Evolutionary conservation across 2,888 invertebrate genomes (phyloP).

Genomic region (Rhingia rostrata): DNA sequence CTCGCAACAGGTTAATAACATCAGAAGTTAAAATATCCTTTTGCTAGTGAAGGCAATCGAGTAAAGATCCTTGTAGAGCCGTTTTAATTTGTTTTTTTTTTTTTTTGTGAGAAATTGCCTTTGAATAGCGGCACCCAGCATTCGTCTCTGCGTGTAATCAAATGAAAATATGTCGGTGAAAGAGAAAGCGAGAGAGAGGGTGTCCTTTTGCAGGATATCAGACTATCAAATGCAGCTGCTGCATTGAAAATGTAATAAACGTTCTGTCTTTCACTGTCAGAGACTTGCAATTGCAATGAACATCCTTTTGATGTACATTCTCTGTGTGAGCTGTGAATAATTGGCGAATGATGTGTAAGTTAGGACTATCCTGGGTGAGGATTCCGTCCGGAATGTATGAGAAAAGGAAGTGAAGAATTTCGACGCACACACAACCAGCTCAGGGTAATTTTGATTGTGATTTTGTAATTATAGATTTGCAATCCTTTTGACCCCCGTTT

Average conservation of each 20-base stretch:
- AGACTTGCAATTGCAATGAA: neutral
- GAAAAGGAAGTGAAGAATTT: neutral
- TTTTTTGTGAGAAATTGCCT: constrained; percentile 25
- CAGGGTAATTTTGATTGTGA: neutral
- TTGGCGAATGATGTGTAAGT: neutral
- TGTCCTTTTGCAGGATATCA: neutral
- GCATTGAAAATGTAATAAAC: constrained; percentile 6
- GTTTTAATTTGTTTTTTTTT: constrained; percentile 40
- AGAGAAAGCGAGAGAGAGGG: no score
- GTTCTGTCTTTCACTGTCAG: constrained; percentile 4
- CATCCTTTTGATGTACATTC: constrained; percentile 23
- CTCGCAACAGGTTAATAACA: constrained; percentile 51
- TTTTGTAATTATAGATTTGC: neutral
- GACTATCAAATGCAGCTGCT: neutral
- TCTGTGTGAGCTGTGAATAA: constrained; percentile 8
- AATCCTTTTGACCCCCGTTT: no score
- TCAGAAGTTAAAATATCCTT: constrained; percentile 34
- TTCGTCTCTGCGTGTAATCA: constrained; percentile 21
- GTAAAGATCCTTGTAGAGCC: constrained; percentile 9
- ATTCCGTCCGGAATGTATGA: neutral
- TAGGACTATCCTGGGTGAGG: neutral
- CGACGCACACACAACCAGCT: neutral
- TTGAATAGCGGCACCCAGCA: constrained; percentile 8
- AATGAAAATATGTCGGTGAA: constrained; percentile 26
- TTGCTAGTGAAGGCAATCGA: neutral